Evolutionary conservation across 2,888 invertebrate genomes (phyloP), one percentile per base, ranked within the genome.

Genomic region (Venusia cambrica): DNA sequence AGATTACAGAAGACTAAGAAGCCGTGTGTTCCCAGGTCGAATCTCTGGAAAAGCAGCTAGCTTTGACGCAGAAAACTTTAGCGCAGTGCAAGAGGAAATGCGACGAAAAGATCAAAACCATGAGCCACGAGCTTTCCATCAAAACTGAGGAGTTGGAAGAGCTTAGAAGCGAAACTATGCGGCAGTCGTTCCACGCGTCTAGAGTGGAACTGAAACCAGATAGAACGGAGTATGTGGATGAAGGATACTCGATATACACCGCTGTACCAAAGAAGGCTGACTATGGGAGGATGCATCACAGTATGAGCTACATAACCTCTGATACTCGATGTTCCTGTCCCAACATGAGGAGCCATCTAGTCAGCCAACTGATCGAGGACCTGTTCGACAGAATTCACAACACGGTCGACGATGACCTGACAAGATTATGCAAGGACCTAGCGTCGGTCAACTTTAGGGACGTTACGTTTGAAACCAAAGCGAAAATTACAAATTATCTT

Each of bases 21-120:
- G 76, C 71, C 57, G 54, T 83, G 75, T 84, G 73, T 87, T 79
- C 84, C 70, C 85, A 88, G 88, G 88, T 88, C 12, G 88, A 89
- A 69, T 90, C 89, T 51, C 73, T 91, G 57, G 90, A 90, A 66
- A 79, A 87, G 55, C 89, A 89, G 74, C 73, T 91, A 48, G 62
- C 79, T 32, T 77, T 89, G 42, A 77, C 91, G 36, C 87, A 88
- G 35, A 73, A 83, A 51, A 87, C 89, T 37, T 67, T 92, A 49
- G 79, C 81, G n/a, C 81, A 87, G 45, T 88, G 84, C 57, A 80
- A 88, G 51, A 79, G 83, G 48, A 87, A 85, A 37, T 88, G 85
- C 40, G 88, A 88, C 34, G 90, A 90, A 43, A 89, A 87, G 45
- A 75, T 89, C 7, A 88, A 89, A 35, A 88, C 87, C 2, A 68